These are phyloP conservation scores for Drosophila mettleri DNA, from an alignment of 2,888 invertebrate species.

Conservation along the genomic window DNA sequence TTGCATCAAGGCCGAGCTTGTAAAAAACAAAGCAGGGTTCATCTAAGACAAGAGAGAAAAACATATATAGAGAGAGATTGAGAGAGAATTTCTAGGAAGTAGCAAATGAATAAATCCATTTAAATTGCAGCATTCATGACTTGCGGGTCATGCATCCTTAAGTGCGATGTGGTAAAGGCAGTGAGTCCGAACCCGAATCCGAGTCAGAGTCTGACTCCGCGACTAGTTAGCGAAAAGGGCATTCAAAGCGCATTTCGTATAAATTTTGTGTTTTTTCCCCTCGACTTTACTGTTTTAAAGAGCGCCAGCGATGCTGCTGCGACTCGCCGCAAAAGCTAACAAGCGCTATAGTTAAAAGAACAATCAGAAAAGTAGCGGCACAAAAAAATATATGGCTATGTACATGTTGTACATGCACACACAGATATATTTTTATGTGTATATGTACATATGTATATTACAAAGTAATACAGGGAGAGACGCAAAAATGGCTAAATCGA, in stretches of 20 bases:
- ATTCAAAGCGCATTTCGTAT: slow-evolving; percentile 60
- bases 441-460: slow-evolving; percentile 6
- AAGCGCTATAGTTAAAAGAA: slow-evolving; percentile 74
- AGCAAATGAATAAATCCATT: slow-evolving; percentile 82
- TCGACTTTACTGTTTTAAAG: background rate
- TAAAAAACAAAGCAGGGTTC: slow-evolving; percentile 16
- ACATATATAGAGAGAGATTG: background rate
- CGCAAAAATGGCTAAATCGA: slow-evolving; percentile 63
- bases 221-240: slow-evolving; percentile 31
- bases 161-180: slow-evolving; percentile 26
- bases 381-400: slow-evolving; percentile 13
- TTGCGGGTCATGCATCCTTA: slow-evolving; percentile 48
- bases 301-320: slow-evolving; percentile 9
- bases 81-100: background rate
- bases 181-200: no score
- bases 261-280: slow-evolving; percentile 32
- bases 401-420: slow-evolving; percentile 5
- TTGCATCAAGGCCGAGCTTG: slow-evolving; percentile 12
- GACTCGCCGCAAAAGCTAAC: slow-evolving; percentile 49
- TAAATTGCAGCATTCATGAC: slow-evolving; percentile 82
- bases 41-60: background rate
- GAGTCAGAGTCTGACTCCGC: background rate
- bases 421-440: slow-evolving; percentile 11
- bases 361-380: slow-evolving; percentile 59
- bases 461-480: slow-evolving; percentile 5